Base-by-base conservation (phyloP, 2,888 invertebrate species). In the Boloria euphrosyne region DNA sequence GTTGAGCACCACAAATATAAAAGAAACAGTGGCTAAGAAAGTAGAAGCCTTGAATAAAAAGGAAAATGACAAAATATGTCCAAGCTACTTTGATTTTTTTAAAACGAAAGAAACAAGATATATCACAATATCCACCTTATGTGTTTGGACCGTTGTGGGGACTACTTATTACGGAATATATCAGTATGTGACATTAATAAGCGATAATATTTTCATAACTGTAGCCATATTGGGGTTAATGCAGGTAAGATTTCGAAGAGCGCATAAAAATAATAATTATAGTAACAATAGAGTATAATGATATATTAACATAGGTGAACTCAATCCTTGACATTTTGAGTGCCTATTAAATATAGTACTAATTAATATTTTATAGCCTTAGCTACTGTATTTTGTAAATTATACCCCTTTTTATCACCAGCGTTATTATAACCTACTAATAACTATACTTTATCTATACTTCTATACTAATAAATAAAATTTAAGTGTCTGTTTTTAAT, bases 131-230 rank as follows among this genome's bases (percentile, higher is more conserved):
- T 73, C 74, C 3, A 77, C 79, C 0, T 66, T 79, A 6, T 61
- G 76, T 0, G 68, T 80, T 2, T 87, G 84, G 83, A 76, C 78
- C 18, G 72, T 79, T 0, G 72, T 76, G 4, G 86, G 85, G 2
- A 63, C 77, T 18, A 79, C 78, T 54, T 86, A 77, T 70, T 87
- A 70, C 55, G 85, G 87, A 10, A 75, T 86, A 50, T 81, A 75
- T 69, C 84, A 86, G 64, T 85, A 85, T 64, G 69, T 79, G 22
- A 76, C 82, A 0, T 73, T 79, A 5, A 69, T 85, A 44, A 83
- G 80, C 5, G 66, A 76, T 0, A 80, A 85, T 71, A 73, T 82
- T 49, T 83, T 80, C 46, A 62, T 81, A 0, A 77, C 80, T 7
- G 79, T 81, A 13, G 70, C 76, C 2, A 68, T 82, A 38, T 59